These are phyloP conservation scores for Enchytraeus crypticus DNA, from an alignment of 2,888 invertebrate species.

Conservation along the genomic window DNA sequence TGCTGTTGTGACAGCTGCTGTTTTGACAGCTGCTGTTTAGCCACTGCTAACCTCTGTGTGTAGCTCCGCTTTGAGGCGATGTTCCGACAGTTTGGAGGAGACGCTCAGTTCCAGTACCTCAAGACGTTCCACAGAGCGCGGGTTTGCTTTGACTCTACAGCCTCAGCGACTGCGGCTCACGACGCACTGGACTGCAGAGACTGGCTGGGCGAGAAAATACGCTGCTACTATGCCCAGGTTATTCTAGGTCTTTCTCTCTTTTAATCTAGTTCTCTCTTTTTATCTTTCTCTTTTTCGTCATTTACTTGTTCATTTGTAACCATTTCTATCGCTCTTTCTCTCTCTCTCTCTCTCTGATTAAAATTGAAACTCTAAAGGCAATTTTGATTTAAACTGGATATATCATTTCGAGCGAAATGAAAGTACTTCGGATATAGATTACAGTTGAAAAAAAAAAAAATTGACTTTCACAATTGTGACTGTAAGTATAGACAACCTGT, in stretches of 20 bases:
- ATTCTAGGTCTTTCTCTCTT: not conserved
- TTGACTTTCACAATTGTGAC: too few relatives aligned
- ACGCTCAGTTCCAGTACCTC: constrained; percentile 58
- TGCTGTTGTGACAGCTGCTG: too few relatives aligned
- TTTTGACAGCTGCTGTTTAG: too few relatives aligned
- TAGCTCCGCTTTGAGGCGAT: not conserved
- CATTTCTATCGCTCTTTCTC: too few relatives aligned
- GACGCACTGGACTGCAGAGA: constrained; percentile 78
- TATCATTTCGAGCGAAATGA: too few relatives aligned
- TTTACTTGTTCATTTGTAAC: too few relatives aligned
- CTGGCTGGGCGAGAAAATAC: constrained; percentile 61
- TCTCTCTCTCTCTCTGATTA: too few relatives aligned
- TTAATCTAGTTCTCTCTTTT: not conserved
- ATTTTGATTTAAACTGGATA: too few relatives aligned
- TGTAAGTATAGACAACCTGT: too few relatives aligned
- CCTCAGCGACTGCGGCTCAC: constrained; percentile 78
- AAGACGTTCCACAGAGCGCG: constrained; percentile 85
- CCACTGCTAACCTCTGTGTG: not conserved
- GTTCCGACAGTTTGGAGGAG: not conserved
- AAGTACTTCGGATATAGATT: too few relatives aligned
- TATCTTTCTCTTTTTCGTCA: not conserved
- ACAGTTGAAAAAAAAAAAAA: too few relatives aligned
- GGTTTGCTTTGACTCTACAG: constrained; percentile 77
- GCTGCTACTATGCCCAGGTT: constrained; percentile 80
- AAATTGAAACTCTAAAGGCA: too few relatives aligned